Base-by-base conservation (phyloP, 2,888 invertebrate species). In the Megamerina dolium region DNA sequence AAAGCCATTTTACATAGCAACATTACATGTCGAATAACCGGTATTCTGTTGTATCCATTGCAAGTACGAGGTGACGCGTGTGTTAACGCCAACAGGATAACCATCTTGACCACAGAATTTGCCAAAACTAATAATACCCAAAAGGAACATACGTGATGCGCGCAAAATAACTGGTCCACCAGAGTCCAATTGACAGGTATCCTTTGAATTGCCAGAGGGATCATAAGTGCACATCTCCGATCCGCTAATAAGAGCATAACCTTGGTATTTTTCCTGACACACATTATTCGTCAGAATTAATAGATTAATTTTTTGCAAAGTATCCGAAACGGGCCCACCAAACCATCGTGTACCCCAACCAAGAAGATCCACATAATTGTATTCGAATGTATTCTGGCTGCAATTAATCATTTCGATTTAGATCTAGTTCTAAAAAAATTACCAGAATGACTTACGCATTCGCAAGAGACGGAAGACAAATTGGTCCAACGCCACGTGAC, bases 51-150 rank as follows among this genome's bases (percentile, higher is more conserved):
- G 35, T 41, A 82, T 77, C 80, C 81, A 82, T 17, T 60, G 49
- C 1, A 80, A 35, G 54, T 70, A 78, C 0, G 71, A 60, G 2
- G 77, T 73, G 1, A 80, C 66, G 34, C 77, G 71, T 0, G 76
- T 76, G 57, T 80, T 80, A 0, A 80, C 68, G 3, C 74, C 74
- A 3, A 77, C 76, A 4, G 58, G 45, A 40, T 59, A 58, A 0
- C 46, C 4, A 1, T 35, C 21, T 4, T 59, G 46, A 0, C 71
- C 79, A 55, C 82, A 82, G 18, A 52, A 66, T 10, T 56, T 51
- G 30, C 82, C 81, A 49, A 59, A 73, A 34, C 76, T 77, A 31
- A 80, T 74, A 12, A 78, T 48, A 3, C 77, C 82, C 2, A 77
- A 21, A 2, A 75, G 48, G 34, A 72, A 71, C 6, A 73, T 58